These are phyloP conservation scores for Sminthurides bifidus DNA, from an alignment of 1,140 invertebrate species.

Conservation along the genomic window DNA sequence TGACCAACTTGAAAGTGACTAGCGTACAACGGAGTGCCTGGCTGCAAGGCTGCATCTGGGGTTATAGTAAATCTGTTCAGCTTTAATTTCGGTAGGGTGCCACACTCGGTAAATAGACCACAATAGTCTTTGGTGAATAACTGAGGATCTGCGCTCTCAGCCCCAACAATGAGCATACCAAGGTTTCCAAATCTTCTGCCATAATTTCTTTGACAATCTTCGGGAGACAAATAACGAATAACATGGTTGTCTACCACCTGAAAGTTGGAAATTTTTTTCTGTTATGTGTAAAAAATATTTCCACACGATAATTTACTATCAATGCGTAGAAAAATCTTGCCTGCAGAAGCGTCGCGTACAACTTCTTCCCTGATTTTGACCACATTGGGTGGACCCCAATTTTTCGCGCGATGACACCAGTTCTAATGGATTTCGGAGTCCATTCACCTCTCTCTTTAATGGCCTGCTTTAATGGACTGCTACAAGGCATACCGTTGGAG, in stretches of 20 bases:
- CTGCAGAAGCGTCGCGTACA: constrained; percentile 71
- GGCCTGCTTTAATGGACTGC: constrained; percentile 46
- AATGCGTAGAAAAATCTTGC: constrained; percentile 38
- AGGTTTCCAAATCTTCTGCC: constrained; percentile 36
- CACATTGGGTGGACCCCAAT: constrained; percentile 88
- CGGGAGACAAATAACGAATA: constrained; percentile 76
- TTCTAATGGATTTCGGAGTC: constrained; percentile 49
- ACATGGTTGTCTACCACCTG: constrained; percentile 93
- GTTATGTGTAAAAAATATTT: background rate
- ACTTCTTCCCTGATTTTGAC: constrained; percentile 68
- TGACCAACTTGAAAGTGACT: constrained; percentile 85
- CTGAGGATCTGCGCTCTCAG: constrained; percentile 75
- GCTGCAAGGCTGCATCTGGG: constrained; percentile 69
- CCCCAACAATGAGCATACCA: constrained; percentile 73
- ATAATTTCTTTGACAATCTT: constrained; percentile 46
- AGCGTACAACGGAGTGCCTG: constrained; percentile 78
- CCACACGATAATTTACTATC: constrained; percentile 1
- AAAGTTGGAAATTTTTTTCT: background rate
- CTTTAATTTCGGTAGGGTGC: constrained; percentile 76
- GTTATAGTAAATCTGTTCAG: constrained; percentile 74
- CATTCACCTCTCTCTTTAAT: constrained; percentile 47
- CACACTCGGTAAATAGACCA: constrained; percentile 69
- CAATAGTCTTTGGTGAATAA: constrained; percentile 80
- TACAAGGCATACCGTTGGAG: constrained; percentile 37
- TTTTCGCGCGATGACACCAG: constrained; percentile 82